Evolutionary conservation across 2,113 vertebrate species (phyloP).

Genomic region (Nibea coibor): DNA sequence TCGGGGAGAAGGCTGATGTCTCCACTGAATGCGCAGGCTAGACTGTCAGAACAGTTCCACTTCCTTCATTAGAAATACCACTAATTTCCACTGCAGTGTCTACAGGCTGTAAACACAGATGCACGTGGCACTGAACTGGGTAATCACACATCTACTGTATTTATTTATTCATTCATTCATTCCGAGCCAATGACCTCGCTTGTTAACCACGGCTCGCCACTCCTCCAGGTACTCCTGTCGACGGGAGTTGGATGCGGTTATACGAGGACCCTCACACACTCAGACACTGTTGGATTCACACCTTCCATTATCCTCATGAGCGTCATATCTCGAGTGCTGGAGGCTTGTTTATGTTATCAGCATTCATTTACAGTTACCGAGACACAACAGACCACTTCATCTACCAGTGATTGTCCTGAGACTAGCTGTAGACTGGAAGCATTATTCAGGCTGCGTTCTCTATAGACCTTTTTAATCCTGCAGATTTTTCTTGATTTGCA

Average conservation of each 20-base stretch:
- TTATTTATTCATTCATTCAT: conserved; percentile 17
- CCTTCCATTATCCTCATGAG: conserved; percentile 52
- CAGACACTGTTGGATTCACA: conserved; percentile 36
- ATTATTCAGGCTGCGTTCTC: not conserved
- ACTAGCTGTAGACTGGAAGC: not conserved
- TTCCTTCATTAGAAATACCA: conserved; percentile 1
- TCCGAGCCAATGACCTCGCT: conserved; percentile 21
- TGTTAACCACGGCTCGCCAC: conserved; percentile 3
- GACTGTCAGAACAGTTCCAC: not conserved
- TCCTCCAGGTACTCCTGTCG: conserved; percentile 20
- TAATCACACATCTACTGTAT: conserved; percentile 20
- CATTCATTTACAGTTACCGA: conserved; percentile 52
- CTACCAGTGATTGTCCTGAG: conserved; percentile 20
- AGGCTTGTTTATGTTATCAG: conserved; percentile 52
- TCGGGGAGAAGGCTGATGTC: conserved; percentile 10
- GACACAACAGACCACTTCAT: conserved; percentile 53
- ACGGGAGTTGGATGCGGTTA: conserved; percentile 6
- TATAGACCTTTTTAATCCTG: not conserved
- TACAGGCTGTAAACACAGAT: conserved; percentile 28
- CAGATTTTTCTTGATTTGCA: not conserved
- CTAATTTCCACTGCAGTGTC: conserved; percentile 3
- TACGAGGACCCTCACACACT: conserved; percentile 7
- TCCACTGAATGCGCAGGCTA: not conserved
- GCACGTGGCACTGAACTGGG: not conserved
- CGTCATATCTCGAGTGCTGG: conserved; percentile 20